Percentiles rank a stretch among this genome's conserved stretches.
Conservation (phyloP, 2,888 invertebrate species). For the Xanthorhoe designata region DNA sequence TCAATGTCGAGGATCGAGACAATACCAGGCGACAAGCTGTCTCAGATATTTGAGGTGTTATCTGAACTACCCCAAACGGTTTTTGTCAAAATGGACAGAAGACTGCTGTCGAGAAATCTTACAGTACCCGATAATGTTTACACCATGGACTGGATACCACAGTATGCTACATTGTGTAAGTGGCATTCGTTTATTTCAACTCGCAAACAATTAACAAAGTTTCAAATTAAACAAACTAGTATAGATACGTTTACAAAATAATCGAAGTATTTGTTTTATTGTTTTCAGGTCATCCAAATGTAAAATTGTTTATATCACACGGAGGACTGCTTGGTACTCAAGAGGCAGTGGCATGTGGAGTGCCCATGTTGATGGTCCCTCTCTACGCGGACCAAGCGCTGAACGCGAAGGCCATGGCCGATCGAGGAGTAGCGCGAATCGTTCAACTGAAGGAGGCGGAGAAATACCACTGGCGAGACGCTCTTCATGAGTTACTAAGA, state of each 20-base stretch:
- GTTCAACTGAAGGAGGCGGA: conserved; percentile 65
- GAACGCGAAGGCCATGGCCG: conserved; percentile 81
- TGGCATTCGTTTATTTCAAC: conserved; percentile 24
- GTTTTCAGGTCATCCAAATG: conserved; percentile 81
- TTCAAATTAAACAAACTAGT: no score
- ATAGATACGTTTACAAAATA: neutral
- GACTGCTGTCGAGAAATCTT: conserved; percentile 72
- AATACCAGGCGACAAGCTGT: conserved; percentile 75
- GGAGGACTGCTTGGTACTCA: conserved; percentile 87
- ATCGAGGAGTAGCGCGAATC: conserved; percentile 78
- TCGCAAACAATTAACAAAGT: neutral
- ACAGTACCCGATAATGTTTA: conserved; percentile 80
- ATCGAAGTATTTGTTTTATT: neutral
- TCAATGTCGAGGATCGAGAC: conserved; percentile 85
- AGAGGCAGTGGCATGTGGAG: conserved; percentile 85
- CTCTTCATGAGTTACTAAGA: conserved; percentile 71
- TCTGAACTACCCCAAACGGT: conserved; percentile 82
- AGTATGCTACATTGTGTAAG: conserved; percentile 83
- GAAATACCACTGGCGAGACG: conserved; percentile 62
- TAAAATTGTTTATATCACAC: conserved; percentile 86
- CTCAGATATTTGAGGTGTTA: conserved; percentile 79
- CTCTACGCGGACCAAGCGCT: conserved; percentile 83
- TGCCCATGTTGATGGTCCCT: conserved; percentile 83
- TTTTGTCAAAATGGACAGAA: conserved; percentile 83
- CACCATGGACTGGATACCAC: conserved; percentile 84